Percentiles rank a stretch among this genome's conserved stretches.
Evolutionary conservation across 2,113 vertebrate species (phyloP).

Genomic region (Pica pica): DNA sequence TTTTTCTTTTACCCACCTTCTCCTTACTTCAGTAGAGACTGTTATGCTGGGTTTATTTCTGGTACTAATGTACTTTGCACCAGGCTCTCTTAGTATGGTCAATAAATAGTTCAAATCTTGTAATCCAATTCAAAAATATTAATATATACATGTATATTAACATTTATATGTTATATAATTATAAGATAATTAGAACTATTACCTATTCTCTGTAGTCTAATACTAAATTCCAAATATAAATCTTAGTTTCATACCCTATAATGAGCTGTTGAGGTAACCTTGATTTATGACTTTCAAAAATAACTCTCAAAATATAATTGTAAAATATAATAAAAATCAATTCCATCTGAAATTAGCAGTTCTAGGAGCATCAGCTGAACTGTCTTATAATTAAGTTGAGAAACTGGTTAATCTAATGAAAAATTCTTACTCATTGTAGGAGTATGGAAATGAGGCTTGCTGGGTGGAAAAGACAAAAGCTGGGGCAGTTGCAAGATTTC

Average conservation of each 20-base stretch:
- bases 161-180: neutral
- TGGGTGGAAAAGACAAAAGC: neutral
- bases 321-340: neutral
- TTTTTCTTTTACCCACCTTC: rapidly evolving
- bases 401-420: neutral
- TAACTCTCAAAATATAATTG: neutral
- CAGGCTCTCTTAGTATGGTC: neutral
- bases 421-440: neutral
- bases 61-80: neutral
- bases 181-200: neutral
- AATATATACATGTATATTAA: neutral
- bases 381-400: neutral
- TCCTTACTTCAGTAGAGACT: neutral
- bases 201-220: neutral
- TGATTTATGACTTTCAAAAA: neutral
- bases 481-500: neutral
- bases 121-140: neutral
- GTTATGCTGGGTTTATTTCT: neutral
- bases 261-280: neutral
- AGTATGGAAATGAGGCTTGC: neutral
- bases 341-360: neutral
- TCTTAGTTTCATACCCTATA: neutral
- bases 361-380: neutral
- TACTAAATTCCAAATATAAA: neutral
- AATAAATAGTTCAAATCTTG: neutral